A percentile compares a stretch with the other conserved stretches of the same genome.
phyloP scores from a whole-genome alignment of 92 coral and sea anemone species.

The Siderastrea radians region DNA sequence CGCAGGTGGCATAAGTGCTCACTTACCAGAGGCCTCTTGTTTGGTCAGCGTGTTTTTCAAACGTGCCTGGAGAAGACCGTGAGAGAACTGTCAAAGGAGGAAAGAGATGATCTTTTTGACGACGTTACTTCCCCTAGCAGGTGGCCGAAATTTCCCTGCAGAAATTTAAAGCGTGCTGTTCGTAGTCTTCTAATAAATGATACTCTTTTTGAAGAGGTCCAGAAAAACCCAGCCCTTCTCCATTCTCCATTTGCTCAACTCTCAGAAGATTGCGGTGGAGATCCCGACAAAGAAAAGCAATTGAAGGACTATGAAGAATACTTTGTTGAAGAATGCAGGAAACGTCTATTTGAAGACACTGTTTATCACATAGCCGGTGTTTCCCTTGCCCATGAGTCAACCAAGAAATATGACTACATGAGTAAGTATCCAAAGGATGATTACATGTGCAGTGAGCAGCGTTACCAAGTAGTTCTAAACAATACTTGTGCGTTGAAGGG shows the following conservation, averaged over 20 bases:
- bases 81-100: neutral
- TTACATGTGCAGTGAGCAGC: slow-evolving; percentile 40
- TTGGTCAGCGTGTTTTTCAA: neutral
- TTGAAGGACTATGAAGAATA: neutral
- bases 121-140: neutral
- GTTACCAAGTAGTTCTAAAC: slow-evolving; percentile 56
- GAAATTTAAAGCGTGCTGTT: neutral
- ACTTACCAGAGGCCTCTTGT: too few species aligned
- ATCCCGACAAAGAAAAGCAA: slow-evolving; percentile 14
- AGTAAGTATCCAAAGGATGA: neutral
- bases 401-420: slow-evolving; percentile 22
- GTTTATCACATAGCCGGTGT: slow-evolving; percentile 41
- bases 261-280: slow-evolving; percentile 31
- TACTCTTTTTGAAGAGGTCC: neutral
- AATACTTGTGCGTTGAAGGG: slow-evolving; percentile 41
- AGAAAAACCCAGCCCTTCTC: slow-evolving; percentile 8
- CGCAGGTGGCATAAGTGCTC: too few species aligned
- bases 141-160: neutral
- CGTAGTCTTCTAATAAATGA: neutral
- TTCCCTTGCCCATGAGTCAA: slow-evolving; percentile 38
- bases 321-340: slow-evolving; percentile 33
- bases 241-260: slow-evolving; percentile 30
- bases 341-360: neutral
- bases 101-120: neutral
- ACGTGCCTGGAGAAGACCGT: slow-evolving; percentile 46